Evolutionary conservation across 2,888 invertebrate genomes (phyloP), one percentile per base, ranked within the genome.

Genomic region (Scaeva pyrastri): DNA sequence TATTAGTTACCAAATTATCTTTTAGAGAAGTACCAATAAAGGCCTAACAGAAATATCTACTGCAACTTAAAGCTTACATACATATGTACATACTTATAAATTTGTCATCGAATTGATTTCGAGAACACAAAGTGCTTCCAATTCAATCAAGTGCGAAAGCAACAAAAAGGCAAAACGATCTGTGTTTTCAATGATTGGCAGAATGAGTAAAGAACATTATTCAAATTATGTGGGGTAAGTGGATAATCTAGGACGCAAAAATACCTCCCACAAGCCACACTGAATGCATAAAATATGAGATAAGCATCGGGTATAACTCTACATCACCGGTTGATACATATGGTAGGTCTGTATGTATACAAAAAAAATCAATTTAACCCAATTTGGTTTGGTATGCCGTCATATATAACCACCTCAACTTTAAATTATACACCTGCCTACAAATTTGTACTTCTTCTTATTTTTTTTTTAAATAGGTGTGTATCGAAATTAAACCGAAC

Each of bases 171-270:
- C 31, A 31, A 43, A 52, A 77, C 26, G 39, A 19, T 62, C 21
- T 16, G 16, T 43, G 41, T 50, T 66, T 52, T 41, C 45, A 60
- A 77, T 77, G 60, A 82, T 77, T 82, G 77, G 77, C 72, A 77
- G 31, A 83, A 73, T 68, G 82, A 68, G 45, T 55, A 78, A 78
- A 62, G 41, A 78, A 56, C 50, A 62, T 62, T 74, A 78, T 78
- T 78, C 56, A 78, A 68, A 78, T 73, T 66, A 66, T 56, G 60
- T 52, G 50, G 50, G 68, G 68, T 66, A 55, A 70, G 55, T 78
- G 68, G 80, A 74, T 73, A 62, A 78, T 83, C 73, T 82, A 60
- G 82, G 82, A 82, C 82, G 45, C 50, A 74, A 79, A 48, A 72
- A 72, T 58, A 68, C 66, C 56, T 64, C 72, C 66, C 72, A 73